A percentile compares a stretch with the other conserved stretches of the same genome.
phyloP scores from a whole-genome alignment of 2,797 vertebrate genomes.

The Rhincodon typus region DNA sequence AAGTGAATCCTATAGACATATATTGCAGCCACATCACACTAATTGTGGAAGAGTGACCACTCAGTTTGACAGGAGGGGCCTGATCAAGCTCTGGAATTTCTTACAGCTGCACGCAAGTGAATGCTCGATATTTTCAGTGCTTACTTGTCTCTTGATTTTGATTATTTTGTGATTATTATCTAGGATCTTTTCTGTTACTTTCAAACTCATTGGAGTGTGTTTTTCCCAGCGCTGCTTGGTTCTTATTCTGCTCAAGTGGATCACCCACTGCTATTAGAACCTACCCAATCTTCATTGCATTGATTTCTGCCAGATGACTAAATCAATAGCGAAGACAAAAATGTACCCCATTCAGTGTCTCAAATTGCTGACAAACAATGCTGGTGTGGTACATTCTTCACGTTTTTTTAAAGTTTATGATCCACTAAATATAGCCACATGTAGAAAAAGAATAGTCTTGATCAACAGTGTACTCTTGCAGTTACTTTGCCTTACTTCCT shows the following conservation, averaged over 20 bases:
- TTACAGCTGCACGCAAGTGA: neutral
- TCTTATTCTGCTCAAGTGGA: neutral
- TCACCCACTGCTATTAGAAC: neutral
- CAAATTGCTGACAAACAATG: neutral
- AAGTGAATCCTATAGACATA: neutral
- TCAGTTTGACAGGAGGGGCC: neutral
- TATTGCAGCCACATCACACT: neutral
- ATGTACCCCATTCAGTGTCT: neutral
- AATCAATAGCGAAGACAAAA: neutral
- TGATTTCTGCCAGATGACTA: slow-evolving; percentile 3
- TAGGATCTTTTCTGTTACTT: neutral
- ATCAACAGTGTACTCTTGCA: neutral
- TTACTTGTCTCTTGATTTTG: neutral
- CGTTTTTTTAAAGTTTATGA: neutral
- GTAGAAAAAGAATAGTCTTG: neutral
- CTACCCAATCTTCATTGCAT: neutral
- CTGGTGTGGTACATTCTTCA: neutral
- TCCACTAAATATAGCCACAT: neutral
- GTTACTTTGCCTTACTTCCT: neutral
- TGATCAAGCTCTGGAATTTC: neutral
- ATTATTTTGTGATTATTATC: neutral
- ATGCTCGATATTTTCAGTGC: neutral
- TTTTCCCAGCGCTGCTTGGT: neutral
- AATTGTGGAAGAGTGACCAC: no score
- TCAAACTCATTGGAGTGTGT: neutral